Evolutionary conservation across 2,113 vertebrate species (phyloP).

Genomic region (Rhea americana): DNA sequence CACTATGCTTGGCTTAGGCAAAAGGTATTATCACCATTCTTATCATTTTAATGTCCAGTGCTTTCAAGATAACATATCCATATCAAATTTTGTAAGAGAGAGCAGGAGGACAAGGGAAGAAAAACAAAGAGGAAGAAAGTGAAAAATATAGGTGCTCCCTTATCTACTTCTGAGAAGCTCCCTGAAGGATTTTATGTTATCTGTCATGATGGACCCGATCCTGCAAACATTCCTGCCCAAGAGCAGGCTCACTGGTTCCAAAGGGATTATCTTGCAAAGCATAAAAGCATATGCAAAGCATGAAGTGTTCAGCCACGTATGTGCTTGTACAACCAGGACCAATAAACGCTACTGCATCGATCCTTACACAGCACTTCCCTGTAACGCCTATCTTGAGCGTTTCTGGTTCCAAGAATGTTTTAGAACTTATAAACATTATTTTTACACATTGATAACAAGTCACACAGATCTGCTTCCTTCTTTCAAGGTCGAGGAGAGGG

Average conservation of each 20-base stretch:
- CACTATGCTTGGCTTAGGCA: not conserved
- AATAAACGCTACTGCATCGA: not conserved
- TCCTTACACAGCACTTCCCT: not conserved
- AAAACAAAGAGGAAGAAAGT: not conserved
- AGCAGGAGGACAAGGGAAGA: not conserved
- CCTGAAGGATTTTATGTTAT: not conserved
- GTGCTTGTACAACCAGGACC: not conserved
- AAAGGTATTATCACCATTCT: not conserved
- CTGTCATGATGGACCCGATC: not conserved
- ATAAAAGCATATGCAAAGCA: not conserved
- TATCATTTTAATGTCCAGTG: not conserved
- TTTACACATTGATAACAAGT: not conserved
- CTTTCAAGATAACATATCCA: not conserved
- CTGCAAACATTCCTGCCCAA: not conserved
- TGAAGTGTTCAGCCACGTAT: not conserved
- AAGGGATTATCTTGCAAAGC: not conserved
- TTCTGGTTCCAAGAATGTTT: not conserved
- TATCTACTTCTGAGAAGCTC: not conserved
- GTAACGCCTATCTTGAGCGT: not conserved
- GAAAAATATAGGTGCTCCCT: not conserved
- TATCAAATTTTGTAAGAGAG: not conserved
- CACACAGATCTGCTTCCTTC: not conserved
- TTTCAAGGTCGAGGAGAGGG: not conserved
- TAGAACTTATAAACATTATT: not conserved
- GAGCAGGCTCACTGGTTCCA: not conserved